Percentiles rank a stretch among this genome's conserved stretches.
phyloP scores from a whole-genome alignment of 1,140 invertebrate species.

The Drosophila rhopaloa region DNA sequence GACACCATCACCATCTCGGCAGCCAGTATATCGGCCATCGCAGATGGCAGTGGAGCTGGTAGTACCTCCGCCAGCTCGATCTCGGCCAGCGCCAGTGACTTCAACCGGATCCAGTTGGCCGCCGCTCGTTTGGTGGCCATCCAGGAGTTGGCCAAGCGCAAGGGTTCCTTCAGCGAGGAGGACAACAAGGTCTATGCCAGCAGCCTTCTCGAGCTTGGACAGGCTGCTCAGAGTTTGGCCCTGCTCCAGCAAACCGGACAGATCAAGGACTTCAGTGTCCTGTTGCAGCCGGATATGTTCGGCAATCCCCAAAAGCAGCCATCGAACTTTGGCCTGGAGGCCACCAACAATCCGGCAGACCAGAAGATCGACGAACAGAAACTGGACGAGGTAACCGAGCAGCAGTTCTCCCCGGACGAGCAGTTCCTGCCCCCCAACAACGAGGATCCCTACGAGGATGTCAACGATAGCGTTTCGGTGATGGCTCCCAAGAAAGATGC shows the following conservation, averaged over 20 bases:
- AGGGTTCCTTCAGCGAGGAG: conserved; percentile 84
- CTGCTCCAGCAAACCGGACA: conserved; percentile 80
- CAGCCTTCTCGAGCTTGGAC: conserved; percentile 84
- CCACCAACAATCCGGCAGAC: conserved; percentile 57
- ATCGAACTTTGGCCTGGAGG: conserved; percentile 64
- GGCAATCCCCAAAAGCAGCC: conserved; percentile 57
- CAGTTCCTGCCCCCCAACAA: conserved; percentile 64
- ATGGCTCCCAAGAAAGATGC: conserved; percentile 86
- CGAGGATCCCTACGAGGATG: conserved; percentile 81
- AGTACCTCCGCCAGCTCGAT: conserved; percentile 47
- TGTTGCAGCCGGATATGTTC: conserved; percentile 72
- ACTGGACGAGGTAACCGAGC: conserved; percentile 73
- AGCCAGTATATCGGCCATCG: conserved; percentile 68
- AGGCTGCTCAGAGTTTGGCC: conserved; percentile 85
- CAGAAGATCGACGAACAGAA: conserved; percentile 74
- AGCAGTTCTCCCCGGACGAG: conserved; percentile 69
- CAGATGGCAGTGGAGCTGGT: conserved; percentile 58
- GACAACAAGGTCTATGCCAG: conserved; percentile 85
- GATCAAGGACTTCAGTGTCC: conserved; percentile 81
- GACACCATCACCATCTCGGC: conserved; percentile 71
- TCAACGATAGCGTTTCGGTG: conserved; percentile 84
- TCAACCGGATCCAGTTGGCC: conserved; percentile 85
- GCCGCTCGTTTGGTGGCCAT: conserved; percentile 85
- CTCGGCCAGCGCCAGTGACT: conserved; percentile 71
- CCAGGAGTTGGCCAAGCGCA: conserved; percentile 85